phyloP scores from a whole-genome alignment of 2,797 vertebrate genomes.

The Geotria australis region DNA sequence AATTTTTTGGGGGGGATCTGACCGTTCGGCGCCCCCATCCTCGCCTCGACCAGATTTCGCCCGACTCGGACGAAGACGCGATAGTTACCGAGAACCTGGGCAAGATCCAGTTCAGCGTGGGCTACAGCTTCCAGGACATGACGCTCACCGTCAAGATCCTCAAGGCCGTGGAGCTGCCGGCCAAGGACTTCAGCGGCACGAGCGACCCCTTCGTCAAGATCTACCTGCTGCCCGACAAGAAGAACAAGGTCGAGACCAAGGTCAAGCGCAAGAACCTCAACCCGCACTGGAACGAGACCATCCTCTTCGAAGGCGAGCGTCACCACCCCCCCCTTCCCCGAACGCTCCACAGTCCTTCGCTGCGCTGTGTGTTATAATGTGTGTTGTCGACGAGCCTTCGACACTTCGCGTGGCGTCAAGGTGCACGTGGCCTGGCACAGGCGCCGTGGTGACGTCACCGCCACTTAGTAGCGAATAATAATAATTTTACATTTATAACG shows the following conservation, averaged over 20 bases:
- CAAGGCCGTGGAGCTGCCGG: slow-evolving; percentile 78
- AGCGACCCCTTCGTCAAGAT: slow-evolving; percentile 96
- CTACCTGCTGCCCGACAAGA: slow-evolving; percentile 91
- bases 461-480: no score
- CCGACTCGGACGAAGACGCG: slow-evolving; percentile 74
- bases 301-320: slow-evolving; percentile 62
- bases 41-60: slow-evolving; percentile 33
- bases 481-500: no score
- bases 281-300: slow-evolving; percentile 94
- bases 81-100: slow-evolving; percentile 59
- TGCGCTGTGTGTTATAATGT: no score
- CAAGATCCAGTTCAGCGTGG: slow-evolving; percentile 66
- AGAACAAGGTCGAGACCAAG: slow-evolving; percentile 97
- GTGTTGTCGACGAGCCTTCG: no score
- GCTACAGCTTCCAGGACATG: slow-evolving; percentile 95
- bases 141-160: slow-evolving; percentile 92
- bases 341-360: no score
- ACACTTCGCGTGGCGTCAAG: no score
- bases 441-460: no score
- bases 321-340: no score
- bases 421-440: no score
- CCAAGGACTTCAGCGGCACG: slow-evolving; percentile 93
- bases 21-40: neutral
- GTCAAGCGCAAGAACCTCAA: slow-evolving; percentile 97
- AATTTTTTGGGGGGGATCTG: no score